Percentiles rank a stretch among this genome's conserved stretches.
These are phyloP conservation scores for Melospiza georgiana DNA, from an alignment of 2,113 vertebrate species.

Conservation along the genomic window DNA sequence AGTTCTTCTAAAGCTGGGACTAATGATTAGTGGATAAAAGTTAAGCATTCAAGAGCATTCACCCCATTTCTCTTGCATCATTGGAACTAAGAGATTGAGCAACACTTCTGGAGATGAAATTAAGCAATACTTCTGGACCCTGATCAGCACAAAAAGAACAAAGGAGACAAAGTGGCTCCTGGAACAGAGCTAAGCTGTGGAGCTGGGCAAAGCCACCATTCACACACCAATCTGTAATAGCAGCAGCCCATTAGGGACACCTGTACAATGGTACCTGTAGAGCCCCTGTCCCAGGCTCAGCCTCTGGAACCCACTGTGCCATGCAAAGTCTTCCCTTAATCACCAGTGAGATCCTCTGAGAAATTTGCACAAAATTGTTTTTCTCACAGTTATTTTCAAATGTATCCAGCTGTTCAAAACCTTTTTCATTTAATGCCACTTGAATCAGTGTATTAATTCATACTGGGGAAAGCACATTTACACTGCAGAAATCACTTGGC, in stretches of 20 bases:
- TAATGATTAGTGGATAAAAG: not conserved
- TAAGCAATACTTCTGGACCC: not conserved
- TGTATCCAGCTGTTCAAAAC: not conserved
- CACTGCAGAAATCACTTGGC: not conserved
- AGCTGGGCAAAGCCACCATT: not conserved
- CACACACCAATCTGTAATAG: not conserved
- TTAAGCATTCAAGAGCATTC: not conserved
- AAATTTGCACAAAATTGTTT: not conserved
- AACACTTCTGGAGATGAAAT: not conserved
- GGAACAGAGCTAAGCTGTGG: not conserved
- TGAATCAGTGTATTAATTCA: not conserved
- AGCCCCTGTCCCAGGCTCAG: not conserved
- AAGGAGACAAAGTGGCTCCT: not conserved
- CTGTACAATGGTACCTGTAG: fast-evolving
- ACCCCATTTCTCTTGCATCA: not conserved
- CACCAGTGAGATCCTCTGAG: not conserved
- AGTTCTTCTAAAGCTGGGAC: not conserved
- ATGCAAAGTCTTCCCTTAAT: not conserved
- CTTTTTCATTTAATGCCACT: not conserved
- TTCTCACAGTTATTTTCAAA: not conserved
- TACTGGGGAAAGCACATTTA: not conserved
- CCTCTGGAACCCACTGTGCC: not conserved
- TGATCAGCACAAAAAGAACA: not conserved
- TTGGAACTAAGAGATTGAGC: not conserved
- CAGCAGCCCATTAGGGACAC: not conserved